Evolutionary conservation across 2,113 vertebrate species (phyloP), one percentile per base, ranked within the genome.

Genomic region (Peromyscus polionotus): DNA sequence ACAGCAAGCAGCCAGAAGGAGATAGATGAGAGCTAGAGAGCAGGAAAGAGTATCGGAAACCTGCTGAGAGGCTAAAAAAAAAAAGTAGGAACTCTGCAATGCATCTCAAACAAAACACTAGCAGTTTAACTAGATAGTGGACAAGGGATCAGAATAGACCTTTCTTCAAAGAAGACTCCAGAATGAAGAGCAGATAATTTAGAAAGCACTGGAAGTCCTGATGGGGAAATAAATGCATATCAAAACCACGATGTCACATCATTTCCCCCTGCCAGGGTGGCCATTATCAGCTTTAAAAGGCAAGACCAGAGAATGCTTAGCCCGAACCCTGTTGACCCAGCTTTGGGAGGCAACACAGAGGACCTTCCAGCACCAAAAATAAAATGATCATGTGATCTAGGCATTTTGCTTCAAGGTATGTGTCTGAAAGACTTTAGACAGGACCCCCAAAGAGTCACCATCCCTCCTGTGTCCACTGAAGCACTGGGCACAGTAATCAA

Each of bases 401-500:
- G 4, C 24, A 31, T 42, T 63, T 77, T 12, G 4, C 70, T 68
- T 42, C 17, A 51, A 57, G 31, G 13, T 3, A 36, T 67, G 63
- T 42, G 16, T 45, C 68, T 13, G 1, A 57, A 54, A 65, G 87
- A 36, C 36, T 8, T 63, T 36, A 42, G 24, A 45, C 51, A 6
- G n/a, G 31, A 45, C 42, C 19, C 8, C 19, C 9, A 0, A 57
- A 42, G 26, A 48, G 3, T 12, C 4, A 1, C 12, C 4, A n/a
- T 7, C 7, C 14, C 24, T 13, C 48, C 31, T 14, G 0, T 16
- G 45, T 42, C 39, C 28, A 36, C 19, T 14, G 28, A 48, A 54
- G 45, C 68, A 19, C 7, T 8, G 12, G 48, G 54, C 45, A 54
- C 5, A 12, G 10, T 39, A 17, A 31, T 24, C 3, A 24, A 17